Conservation (phyloP, 1,140 invertebrate species). For the Leptestheria dahalacensis region DNA sequence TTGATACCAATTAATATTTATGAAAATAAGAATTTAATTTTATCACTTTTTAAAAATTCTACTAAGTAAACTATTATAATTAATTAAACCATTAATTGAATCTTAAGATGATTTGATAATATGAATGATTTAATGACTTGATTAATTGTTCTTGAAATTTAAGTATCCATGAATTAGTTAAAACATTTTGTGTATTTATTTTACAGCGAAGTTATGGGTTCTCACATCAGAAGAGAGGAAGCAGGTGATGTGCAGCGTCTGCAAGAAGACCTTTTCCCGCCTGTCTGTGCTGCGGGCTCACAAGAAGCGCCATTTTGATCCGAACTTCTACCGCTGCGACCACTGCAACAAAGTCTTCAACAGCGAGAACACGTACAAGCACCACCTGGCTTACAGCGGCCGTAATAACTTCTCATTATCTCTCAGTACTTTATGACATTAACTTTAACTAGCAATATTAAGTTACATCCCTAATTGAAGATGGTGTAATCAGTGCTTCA, state of each 20-base stretch:
- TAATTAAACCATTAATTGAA: not conserved
- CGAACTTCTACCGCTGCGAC: constrained; percentile 1
- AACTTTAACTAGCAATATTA: too few relatives aligned
- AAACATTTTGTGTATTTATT: not conserved
- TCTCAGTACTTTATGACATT: too few relatives aligned
- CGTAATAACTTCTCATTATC: too few relatives aligned
- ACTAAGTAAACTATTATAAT: too few relatives aligned
- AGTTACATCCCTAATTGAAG: too few relatives aligned
- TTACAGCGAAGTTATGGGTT: constrained; percentile 4
- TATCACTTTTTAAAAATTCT: too few relatives aligned
- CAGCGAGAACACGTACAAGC: constrained; percentile 8
- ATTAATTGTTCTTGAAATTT: not conserved
- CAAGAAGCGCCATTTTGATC: constrained; percentile 8
- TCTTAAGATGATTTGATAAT: not conserved
- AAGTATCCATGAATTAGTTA: not conserved
- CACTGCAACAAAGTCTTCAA: constrained; percentile 9
- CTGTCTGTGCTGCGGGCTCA: not conserved
- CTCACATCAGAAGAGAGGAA: not conserved
- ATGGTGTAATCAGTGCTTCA: too few relatives aligned
- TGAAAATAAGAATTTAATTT: too few relatives aligned
- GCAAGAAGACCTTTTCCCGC: constrained; percentile 1
- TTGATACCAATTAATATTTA: too few relatives aligned
- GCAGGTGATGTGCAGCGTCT: constrained; percentile 1
- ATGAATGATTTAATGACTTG: not conserved
- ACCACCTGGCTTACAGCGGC: constrained; percentile 3